phyloP scores from a whole-genome alignment of 2,113 vertebrate genomes.

The Cygnus buccinator region DNA sequence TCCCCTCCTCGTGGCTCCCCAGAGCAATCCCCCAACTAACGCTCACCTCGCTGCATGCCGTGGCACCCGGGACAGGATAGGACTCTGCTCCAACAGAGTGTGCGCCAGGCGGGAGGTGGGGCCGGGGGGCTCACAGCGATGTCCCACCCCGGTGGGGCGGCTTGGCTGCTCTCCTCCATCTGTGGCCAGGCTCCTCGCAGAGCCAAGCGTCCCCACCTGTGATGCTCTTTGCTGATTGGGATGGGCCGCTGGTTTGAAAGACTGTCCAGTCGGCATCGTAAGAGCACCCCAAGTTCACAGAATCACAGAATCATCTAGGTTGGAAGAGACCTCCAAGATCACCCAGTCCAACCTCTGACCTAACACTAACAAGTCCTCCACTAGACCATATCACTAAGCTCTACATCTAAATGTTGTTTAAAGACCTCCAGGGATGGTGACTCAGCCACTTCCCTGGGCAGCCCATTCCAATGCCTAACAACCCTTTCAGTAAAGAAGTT shows the following conservation, averaged over 20 bases:
- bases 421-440: too few species aligned
- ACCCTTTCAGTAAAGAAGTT: too few species aligned
- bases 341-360: too few species aligned
- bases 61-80: conserved; percentile 63
- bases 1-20: conserved; percentile 51
- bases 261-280: not conserved
- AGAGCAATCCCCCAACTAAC: conserved; percentile 61
- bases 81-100: conserved; percentile 83
- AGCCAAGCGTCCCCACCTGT: not conserved
- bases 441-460: too few species aligned
- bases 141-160: not conserved
- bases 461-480: too few species aligned
- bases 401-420: too few species aligned
- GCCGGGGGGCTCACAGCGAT: not conserved
- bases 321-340: too few species aligned
- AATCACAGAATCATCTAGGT: too few species aligned
- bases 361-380: too few species aligned
- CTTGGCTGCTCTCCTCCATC: not conserved
- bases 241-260: not conserved
- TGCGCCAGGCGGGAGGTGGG: conserved; percentile 28
- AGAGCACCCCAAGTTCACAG: not conserved
- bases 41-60: conserved; percentile 76
- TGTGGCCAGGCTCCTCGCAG: not conserved
- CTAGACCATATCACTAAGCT: too few species aligned
- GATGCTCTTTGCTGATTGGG: not conserved